Evolutionary conservation across 1,140 invertebrate species (phyloP).

Genomic region (Tetramorium alpestre): DNA sequence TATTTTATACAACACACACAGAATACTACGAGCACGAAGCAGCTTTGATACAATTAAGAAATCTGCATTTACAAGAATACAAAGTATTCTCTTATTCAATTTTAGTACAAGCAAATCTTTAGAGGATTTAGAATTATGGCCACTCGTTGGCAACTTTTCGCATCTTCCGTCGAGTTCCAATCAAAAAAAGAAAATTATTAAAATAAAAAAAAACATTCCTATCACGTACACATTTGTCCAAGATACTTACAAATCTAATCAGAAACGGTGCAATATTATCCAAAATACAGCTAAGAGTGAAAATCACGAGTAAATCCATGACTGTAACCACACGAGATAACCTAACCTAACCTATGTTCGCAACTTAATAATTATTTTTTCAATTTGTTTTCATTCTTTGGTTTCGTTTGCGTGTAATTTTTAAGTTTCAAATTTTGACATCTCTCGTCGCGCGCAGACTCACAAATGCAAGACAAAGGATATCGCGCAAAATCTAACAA

Average conservation of each 20-base stretch:
- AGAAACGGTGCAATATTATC: conserved; percentile 3
- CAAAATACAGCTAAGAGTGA: conserved; percentile 2
- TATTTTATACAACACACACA: conserved; percentile 39
- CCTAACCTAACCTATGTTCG: neutral
- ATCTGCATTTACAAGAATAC: no score
- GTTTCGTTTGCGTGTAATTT: neutral
- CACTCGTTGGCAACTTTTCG: neutral
- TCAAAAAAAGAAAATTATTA: neutral
- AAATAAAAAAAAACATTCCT: no score
- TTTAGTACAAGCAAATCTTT: no score
- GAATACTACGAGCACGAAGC: no score
- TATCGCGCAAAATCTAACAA: no score
- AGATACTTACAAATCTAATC: conserved; percentile 31
- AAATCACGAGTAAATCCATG: conserved; percentile 22
- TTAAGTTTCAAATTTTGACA: neutral
- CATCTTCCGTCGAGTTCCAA: neutral
- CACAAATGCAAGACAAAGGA: no score
- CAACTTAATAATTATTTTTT: neutral
- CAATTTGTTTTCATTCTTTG: neutral
- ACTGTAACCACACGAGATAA: neutral
- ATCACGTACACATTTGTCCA: neutral
- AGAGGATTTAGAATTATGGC: no score
- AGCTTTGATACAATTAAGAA: no score
- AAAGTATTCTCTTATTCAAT: neutral
- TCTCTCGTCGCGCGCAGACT: no score